phyloP scores from a whole-genome alignment of 1,140 invertebrate genomes.

The Drosophila serrata region DNA sequence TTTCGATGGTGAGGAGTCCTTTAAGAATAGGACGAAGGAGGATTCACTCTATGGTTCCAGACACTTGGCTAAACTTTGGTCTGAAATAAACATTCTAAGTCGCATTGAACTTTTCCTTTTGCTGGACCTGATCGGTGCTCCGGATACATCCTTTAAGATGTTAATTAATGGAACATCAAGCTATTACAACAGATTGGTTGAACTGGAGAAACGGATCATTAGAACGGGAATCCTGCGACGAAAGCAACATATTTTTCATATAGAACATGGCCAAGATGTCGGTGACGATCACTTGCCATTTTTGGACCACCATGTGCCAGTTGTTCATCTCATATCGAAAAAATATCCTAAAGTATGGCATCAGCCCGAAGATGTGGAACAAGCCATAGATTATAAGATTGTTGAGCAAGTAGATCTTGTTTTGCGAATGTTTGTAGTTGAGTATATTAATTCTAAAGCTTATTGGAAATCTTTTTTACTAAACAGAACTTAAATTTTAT shows the following conservation, averaged over 20 bases:
- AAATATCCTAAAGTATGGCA: neutral
- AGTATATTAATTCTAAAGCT: constrained; percentile 9
- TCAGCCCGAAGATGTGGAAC: neutral
- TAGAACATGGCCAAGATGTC: constrained; percentile 87
- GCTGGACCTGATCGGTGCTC: constrained; percentile 95
- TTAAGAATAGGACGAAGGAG: constrained; percentile 88
- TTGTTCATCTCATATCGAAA: constrained; percentile 60
- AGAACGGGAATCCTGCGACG: constrained; percentile 86
- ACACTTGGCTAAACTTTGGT: constrained; percentile 93
- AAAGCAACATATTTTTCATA: constrained; percentile 86
- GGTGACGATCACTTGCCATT: constrained; percentile 99
- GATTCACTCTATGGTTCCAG: constrained; percentile 98
- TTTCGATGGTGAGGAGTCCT: constrained; percentile 99
- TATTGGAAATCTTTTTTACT: no score
- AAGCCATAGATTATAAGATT: constrained; percentile 6
- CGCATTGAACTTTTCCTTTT: constrained; percentile 92
- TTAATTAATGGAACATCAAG: constrained; percentile 90
- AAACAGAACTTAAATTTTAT: no score
- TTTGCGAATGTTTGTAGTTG: constrained; percentile 29
- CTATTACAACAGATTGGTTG: constrained; percentile 88
- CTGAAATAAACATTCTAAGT: constrained; percentile 69
- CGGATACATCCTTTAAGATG: constrained; percentile 91
- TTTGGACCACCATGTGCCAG: constrained; percentile 88
- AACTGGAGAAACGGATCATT: constrained; percentile 88
- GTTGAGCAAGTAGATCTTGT: constrained; percentile 26